phyloP scores from a whole-genome alignment of 2,797 vertebrate species.

The Cuniculus paca region DNA sequence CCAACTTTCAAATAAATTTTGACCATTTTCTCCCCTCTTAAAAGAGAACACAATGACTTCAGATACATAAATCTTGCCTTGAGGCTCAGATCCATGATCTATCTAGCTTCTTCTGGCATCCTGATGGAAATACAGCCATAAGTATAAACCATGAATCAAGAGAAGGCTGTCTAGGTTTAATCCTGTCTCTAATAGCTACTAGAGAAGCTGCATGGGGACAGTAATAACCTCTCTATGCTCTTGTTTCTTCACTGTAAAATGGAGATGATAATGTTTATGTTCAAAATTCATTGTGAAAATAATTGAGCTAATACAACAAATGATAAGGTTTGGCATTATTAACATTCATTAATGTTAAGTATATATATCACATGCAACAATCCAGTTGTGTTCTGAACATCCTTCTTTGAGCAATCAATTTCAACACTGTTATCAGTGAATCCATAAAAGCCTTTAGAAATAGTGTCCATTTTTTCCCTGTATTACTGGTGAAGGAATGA shows the following conservation, averaged over 20 bases:
- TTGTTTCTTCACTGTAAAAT: not conserved
- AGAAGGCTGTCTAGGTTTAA: not conserved
- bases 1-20: constrained; percentile 21
- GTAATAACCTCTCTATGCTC: not conserved
- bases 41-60: not conserved
- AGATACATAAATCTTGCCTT: not conserved
- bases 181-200: not conserved
- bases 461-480: not conserved
- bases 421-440: not conserved
- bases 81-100: not conserved
- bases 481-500: not conserved
- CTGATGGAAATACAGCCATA: not conserved
- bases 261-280: not conserved
- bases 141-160: not conserved
- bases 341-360: not conserved
- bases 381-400: not conserved
- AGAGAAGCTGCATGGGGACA: not conserved
- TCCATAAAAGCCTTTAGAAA: not conserved
- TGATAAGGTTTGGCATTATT: not conserved
- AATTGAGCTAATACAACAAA: not conserved
- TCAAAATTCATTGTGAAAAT: not conserved
- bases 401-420: not conserved
- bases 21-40: not conserved
- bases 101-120: not conserved
- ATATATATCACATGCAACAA: not conserved